Conservation (phyloP, 2,888 invertebrate genomes). For the Epinotia brunnichana region DNA sequence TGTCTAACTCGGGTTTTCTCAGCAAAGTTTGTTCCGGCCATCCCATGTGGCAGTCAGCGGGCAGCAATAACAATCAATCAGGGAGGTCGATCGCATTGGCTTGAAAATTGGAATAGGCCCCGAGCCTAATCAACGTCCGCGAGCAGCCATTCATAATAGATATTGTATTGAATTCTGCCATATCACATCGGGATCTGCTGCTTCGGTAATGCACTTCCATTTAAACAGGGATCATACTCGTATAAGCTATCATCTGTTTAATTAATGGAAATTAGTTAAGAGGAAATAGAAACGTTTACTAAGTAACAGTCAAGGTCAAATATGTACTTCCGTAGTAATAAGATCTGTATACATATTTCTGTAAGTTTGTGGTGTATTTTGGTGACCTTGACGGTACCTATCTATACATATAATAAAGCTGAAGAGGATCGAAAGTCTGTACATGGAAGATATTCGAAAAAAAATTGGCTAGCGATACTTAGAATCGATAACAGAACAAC, state of each 20-base stretch:
- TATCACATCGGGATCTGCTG: constrained; percentile 68
- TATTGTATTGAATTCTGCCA: constrained; percentile 72
- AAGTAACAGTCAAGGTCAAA: too few relatives aligned
- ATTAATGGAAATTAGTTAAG: constrained; percentile 52
- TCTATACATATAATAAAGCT: too few relatives aligned
- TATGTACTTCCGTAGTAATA: too few relatives aligned
- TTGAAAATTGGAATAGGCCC: constrained; percentile 76
- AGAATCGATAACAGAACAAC: too few relatives aligned
- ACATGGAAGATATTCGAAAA: too few relatives aligned
- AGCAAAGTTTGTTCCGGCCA: constrained; percentile 26
- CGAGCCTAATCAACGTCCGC: constrained; percentile 70
- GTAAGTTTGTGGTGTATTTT: too few relatives aligned
- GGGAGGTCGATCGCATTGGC: constrained; percentile 63
- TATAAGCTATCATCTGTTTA: constrained; percentile 46
- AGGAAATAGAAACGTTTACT: constrained; percentile 10
- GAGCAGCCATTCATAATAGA: constrained; percentile 71
- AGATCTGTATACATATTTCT: too few relatives aligned
- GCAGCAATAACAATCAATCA: constrained; percentile 73
- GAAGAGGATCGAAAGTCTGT: too few relatives aligned
- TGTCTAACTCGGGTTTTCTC: constrained; percentile 27
- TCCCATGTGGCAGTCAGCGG: constrained; percentile 43
- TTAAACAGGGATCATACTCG: constrained; percentile 60
- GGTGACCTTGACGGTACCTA: too few relatives aligned
- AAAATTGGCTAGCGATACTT: too few relatives aligned
- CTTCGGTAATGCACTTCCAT: constrained; percentile 64